A percentile compares a stretch with the other conserved stretches of the same genome.
These are phyloP conservation scores for Caenorhabditis sp. DNA, from an alignment of 2,888 invertebrate genomes.

Conservation along the genomic window DNA sequence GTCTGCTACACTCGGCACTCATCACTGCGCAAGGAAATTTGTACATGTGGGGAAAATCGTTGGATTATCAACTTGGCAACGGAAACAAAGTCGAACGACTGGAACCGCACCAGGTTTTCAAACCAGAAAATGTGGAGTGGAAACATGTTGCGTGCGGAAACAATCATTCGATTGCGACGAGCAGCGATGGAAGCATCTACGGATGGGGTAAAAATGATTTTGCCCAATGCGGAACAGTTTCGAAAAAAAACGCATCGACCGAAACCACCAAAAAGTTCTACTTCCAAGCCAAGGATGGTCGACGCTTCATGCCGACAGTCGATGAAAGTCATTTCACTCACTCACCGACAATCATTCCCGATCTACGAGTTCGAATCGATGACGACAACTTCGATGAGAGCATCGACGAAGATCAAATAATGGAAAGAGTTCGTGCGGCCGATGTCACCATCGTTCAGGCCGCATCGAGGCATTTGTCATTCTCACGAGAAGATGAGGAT, in stretches of 20 bases:
- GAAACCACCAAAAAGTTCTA: conserved; percentile 33
- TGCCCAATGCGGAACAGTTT: conserved; percentile 51
- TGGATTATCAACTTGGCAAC: conserved; percentile 65
- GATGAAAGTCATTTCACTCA: conserved; percentile 26
- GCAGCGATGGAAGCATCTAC: conserved; percentile 51
- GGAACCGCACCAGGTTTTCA: conserved; percentile 56
- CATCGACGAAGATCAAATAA: conserved; percentile 37
- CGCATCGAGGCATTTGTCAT: conserved; percentile 30
- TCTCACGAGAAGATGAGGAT: conserved; percentile 3
- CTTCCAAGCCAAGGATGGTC: conserved; percentile 47
- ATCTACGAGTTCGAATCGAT: conserved; percentile 15
- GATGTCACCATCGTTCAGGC: conserved; percentile 32
- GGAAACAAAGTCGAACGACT: conserved; percentile 58
- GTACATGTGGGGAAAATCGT: conserved; percentile 65
- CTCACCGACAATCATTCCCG: conserved; percentile 21
- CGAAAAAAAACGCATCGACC: conserved; percentile 16
- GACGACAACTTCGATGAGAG: conserved; percentile 4
- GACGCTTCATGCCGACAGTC: conserved; percentile 21
- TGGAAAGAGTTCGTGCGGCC: conserved; percentile 27
- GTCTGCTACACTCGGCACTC: conserved; percentile 62
- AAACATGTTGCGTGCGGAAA: conserved; percentile 57
- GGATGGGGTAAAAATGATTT: conserved; percentile 66
- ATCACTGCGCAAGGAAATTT: conserved; percentile 57
- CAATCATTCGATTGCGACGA: conserved; percentile 56
- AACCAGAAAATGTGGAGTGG: conserved; percentile 57